These are phyloP conservation scores for Andrena trimmerana DNA, from an alignment of 2,888 invertebrate species.

Conservation along the genomic window DNA sequence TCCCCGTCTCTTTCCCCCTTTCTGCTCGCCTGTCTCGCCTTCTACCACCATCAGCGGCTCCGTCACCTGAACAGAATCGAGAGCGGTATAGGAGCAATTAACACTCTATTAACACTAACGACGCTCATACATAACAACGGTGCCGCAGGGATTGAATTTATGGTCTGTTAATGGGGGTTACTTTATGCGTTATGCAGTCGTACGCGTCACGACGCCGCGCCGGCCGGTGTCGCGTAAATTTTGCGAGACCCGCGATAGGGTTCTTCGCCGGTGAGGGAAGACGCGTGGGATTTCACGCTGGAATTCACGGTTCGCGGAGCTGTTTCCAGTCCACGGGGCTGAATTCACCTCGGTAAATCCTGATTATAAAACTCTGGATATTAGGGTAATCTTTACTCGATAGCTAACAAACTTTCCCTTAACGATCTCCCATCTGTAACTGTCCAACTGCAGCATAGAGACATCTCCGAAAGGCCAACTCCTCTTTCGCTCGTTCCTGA, in stretches of 20 bases:
- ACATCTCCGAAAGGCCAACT: background rate
- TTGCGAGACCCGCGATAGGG: slow-evolving; percentile 66
- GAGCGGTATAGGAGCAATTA: slow-evolving; percentile 84
- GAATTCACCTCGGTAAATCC: background rate
- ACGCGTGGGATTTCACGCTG: slow-evolving; percentile 25
- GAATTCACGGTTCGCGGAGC: background rate
- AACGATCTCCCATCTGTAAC: background rate
- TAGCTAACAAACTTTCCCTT: background rate
- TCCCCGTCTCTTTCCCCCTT: slow-evolving; percentile 29
- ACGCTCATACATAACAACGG: slow-evolving; percentile 84
- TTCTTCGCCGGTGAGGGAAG: slow-evolving; percentile 44
- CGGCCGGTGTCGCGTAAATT: slow-evolving; percentile 77
- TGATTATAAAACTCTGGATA: background rate
- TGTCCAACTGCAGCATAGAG: background rate
- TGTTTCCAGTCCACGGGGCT: background rate
- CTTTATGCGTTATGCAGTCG: slow-evolving; percentile 81
- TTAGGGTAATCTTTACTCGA: background rate
- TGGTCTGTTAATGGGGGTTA: slow-evolving; percentile 84
- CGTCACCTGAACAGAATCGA: slow-evolving; percentile 86
- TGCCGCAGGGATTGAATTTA: slow-evolving; percentile 81
- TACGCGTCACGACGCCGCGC: slow-evolving; percentile 73
- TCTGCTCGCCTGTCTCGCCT: slow-evolving; percentile 52
- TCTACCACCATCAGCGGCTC: slow-evolving; percentile 67
- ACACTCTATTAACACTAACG: slow-evolving; percentile 85
- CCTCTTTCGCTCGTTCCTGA: too few relatives aligned